These are phyloP conservation scores for Drosophila pallidifrons DNA, from an alignment of 1,140 invertebrate genomes.

Conservation along the genomic window DNA sequence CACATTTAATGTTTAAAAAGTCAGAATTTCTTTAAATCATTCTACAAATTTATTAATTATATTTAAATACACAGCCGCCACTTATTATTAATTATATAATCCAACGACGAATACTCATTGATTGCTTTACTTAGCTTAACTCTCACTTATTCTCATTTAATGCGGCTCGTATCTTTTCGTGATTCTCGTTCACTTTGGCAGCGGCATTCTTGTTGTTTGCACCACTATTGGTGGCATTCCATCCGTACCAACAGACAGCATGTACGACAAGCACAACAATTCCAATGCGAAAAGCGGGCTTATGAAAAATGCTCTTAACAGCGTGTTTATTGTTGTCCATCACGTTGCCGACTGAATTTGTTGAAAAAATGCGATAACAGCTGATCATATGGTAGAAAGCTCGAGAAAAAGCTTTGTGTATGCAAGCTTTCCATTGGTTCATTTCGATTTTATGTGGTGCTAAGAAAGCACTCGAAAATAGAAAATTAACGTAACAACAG, in stretches of 20 bases:
- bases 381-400: not conserved
- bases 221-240: conserved; percentile 48
- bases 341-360: conserved; percentile 31
- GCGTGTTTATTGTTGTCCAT: conserved; percentile 51
- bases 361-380: not conserved
- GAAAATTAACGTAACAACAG: too few relatives aligned
- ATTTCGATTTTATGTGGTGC: too few relatives aligned
- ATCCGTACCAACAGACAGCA: conserved; percentile 61
- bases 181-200: conserved; percentile 30
- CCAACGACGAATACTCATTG: not conserved
- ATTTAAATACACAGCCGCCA: not conserved
- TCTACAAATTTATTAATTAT: not conserved
- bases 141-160: conserved; percentile 38
- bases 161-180: conserved; percentile 52
- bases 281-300: conserved; percentile 62
- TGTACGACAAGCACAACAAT: conserved; percentile 65
- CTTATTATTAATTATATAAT: not conserved
- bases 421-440: conserved; percentile 7
- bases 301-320: conserved; percentile 34
- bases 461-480: too few relatives aligned
- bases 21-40: too few relatives aligned
- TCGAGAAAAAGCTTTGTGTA: not conserved
- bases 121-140: not conserved
- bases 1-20: not conserved
- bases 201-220: conserved; percentile 26